phyloP scores from a whole-genome alignment of 2,888 invertebrate genomes.

The Idaea straminata region DNA sequence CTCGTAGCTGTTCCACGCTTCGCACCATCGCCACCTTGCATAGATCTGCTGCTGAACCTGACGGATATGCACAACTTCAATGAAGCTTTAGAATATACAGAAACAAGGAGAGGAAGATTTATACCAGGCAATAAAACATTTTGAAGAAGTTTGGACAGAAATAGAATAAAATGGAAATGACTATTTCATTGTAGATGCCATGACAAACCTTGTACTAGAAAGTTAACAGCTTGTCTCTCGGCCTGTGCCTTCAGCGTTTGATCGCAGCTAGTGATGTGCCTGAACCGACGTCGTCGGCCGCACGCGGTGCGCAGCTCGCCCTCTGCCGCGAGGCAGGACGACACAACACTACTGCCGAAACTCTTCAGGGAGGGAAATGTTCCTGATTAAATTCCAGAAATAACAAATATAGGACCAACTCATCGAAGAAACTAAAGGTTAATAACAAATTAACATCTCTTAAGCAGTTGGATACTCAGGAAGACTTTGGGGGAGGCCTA shows the following conservation, averaged over 20 bases:
- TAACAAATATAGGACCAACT: neutral
- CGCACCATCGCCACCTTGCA: constrained; percentile 72
- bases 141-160: neutral
- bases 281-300: constrained; percentile 53
- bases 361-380: constrained; percentile 63
- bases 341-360: constrained; percentile 53
- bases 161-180: neutral
- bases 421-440: too few relatives aligned
- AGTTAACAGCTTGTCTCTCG: constrained; percentile 72
- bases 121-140: neutral
- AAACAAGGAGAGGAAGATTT: neutral
- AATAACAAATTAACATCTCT: too few relatives aligned
- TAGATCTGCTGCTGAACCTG: constrained; percentile 74
- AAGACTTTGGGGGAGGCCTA: too few relatives aligned
- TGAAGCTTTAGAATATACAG: neutral
- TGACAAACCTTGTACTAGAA: constrained; percentile 65
- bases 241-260: constrained; percentile 47
- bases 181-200: neutral
- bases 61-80: neutral
- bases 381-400: constrained; percentile 36
- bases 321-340: constrained; percentile 43
- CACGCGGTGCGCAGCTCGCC: constrained; percentile 47
- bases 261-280: constrained; percentile 40
- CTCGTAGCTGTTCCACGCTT: constrained; percentile 36
- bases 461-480: too few relatives aligned